A percentile compares a stretch with the other conserved stretches of the same genome.
Conservation (phyloP, 2,113 vertebrate genomes). For the Theropithecus gelada region DNA sequence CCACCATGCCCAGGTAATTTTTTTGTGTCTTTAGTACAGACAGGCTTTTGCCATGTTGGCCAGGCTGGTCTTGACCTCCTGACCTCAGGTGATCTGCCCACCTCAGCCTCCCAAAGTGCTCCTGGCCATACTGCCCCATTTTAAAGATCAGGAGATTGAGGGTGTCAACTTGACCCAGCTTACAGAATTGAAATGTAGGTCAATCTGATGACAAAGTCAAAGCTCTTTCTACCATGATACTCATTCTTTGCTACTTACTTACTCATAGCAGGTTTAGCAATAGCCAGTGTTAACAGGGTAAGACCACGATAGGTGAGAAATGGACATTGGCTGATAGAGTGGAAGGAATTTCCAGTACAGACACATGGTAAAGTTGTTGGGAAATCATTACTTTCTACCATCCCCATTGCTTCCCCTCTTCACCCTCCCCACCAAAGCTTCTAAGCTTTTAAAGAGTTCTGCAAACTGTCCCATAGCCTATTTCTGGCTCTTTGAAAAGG, state of each 20-base stretch:
- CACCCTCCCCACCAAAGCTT: fast-evolving
- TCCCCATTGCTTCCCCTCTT: not conserved
- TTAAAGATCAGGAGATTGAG: not conserved
- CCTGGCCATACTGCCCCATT: not conserved
- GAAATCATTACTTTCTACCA: not conserved
- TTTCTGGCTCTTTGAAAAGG: not conserved
- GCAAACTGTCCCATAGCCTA: not conserved
- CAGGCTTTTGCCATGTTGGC: not conserved
- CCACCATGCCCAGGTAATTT: not conserved
- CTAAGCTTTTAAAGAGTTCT: not conserved
- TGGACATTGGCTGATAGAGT: not conserved
- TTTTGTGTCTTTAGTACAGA: not conserved
- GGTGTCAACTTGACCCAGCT: not conserved
- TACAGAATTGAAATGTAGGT: not conserved
- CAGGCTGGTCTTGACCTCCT: not conserved
- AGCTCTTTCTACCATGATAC: not conserved
- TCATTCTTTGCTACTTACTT: not conserved
- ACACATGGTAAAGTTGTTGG: not conserved
- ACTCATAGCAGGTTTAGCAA: not conserved
- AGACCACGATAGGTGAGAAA: not conserved
- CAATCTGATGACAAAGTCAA: not conserved
- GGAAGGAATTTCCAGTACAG: not conserved
- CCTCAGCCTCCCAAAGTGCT: not conserved
- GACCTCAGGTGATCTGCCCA: not conserved
- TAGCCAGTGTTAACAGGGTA: not conserved